phyloP scores from a whole-genome alignment of 2,797 vertebrate species.

The Danio choprae region DNA sequence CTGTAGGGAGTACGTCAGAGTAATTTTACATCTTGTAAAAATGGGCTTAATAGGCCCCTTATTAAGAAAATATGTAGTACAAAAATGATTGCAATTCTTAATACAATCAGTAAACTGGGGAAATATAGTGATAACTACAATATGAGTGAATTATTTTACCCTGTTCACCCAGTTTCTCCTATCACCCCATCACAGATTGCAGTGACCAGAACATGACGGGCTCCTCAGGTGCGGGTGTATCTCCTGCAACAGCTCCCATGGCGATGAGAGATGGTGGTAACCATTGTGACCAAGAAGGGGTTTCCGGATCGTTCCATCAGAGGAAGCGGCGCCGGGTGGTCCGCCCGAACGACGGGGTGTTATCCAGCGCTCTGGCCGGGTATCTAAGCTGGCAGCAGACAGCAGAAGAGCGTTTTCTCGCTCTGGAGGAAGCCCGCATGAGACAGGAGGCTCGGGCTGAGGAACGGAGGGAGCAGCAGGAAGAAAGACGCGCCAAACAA shows the following conservation, averaged over 20 bases:
- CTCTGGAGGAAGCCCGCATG: constrained; percentile 80
- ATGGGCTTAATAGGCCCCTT: no score
- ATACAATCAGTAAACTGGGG: no score
- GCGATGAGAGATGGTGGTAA: constrained; percentile 55
- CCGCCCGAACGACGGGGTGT: constrained; percentile 57
- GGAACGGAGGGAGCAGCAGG: constrained; percentile 82
- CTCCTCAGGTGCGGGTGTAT: constrained; percentile 67
- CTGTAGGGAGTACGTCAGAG: no score
- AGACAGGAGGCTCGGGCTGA: constrained; percentile 81
- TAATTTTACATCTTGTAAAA: no score
- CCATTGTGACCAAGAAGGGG: constrained; percentile 55
- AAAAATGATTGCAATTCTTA: no score
- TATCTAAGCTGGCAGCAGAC: constrained; percentile 77
- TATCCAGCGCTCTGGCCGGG: constrained; percentile 78
- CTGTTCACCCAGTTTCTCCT: background rate
- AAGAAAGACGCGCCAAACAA: constrained; percentile 81
- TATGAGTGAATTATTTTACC: no score
- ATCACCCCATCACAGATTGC: constrained; percentile 73
- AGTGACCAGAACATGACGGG: constrained; percentile 79
- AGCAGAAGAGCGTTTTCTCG: constrained; percentile 82
- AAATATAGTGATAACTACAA: no score
- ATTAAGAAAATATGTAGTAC: no score
- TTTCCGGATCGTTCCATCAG: constrained; percentile 62
- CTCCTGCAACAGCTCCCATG: constrained; percentile 65
- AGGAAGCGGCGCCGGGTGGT: constrained; percentile 78